Percentiles rank a stretch among this genome's conserved stretches.
Evolutionary conservation across 2,888 invertebrate species (phyloP).

Genomic region (Bimastos eiseni): DNA sequence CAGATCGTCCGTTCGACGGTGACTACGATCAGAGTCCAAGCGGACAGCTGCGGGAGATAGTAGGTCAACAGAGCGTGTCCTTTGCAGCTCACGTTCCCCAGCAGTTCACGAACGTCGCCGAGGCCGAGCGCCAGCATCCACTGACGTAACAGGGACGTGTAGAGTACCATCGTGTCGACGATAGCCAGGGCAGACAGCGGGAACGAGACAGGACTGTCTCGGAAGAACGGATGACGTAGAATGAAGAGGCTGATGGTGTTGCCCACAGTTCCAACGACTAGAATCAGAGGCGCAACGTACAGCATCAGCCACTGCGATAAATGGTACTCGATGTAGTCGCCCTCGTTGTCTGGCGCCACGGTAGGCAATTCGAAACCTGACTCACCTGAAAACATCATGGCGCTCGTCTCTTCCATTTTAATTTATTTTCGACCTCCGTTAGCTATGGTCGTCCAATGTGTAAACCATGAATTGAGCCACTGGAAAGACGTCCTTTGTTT

Average conservation of each 20-base stretch:
- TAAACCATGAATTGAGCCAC: neutral
- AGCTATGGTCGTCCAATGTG: neutral
- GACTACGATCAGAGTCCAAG: constrained; percentile 54
- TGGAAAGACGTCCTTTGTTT: neutral
- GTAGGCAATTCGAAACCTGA: neutral
- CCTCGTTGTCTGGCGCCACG: neutral
- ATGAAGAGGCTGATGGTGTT: neutral
- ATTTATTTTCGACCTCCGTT: neutral
- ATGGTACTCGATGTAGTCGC: neutral
- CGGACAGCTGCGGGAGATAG: constrained; percentile 49
- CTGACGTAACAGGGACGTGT: neutral
- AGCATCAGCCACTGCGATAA: neutral
- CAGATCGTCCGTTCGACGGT: constrained; percentile 52
- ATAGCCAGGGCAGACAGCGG: neutral
- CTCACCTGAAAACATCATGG: neutral
- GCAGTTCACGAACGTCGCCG: neutral
- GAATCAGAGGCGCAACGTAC: neutral
- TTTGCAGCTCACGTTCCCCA: constrained; percentile 32
- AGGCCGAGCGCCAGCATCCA: neutral
- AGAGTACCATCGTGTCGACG: neutral
- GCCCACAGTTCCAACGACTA: constrained; percentile 4
- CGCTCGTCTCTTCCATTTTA: neutral
- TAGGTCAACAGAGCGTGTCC: constrained; percentile 50
- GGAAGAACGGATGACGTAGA: neutral
- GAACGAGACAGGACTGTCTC: constrained; percentile 6